Evolutionary conservation across 2,113 vertebrate species (phyloP).

Genomic region (Hepsetus odoe): DNA sequence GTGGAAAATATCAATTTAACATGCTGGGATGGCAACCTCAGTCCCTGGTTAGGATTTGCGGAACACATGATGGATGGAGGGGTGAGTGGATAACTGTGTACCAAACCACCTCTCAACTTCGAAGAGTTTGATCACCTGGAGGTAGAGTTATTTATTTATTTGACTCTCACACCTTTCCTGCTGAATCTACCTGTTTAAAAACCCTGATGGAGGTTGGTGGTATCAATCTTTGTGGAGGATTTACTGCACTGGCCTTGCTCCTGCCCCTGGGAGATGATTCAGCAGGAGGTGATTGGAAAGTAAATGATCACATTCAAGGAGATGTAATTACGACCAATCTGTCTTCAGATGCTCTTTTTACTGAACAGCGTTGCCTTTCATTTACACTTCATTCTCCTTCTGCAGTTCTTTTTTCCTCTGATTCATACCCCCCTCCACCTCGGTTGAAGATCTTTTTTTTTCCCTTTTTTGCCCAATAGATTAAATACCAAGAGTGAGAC

Average conservation of each 20-base stretch:
- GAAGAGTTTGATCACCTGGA: too few species aligned
- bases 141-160: too few species aligned
- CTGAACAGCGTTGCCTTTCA: slow-evolving; percentile 57
- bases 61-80: too few species aligned
- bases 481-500: slow-evolving; percentile 69
- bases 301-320: slow-evolving; percentile 58
- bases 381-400: slow-evolving; percentile 58
- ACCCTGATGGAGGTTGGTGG: background rate
- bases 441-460: slow-evolving; percentile 54
- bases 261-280: slow-evolving; percentile 54
- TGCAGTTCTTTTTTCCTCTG: slow-evolving; percentile 42
- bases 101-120: too few species aligned
- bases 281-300: slow-evolving; percentile 47
- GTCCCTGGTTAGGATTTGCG: too few species aligned
- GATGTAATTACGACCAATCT: slow-evolving; percentile 58
- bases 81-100: too few species aligned
- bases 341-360: slow-evolving; percentile 44
- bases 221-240: slow-evolving; percentile 18
- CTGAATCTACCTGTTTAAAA: slow-evolving; percentile 1
- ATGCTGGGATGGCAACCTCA: too few species aligned
- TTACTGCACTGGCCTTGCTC: slow-evolving; percentile 22
- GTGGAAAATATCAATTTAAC: too few species aligned
- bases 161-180: background rate
- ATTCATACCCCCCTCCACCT: slow-evolving; percentile 63
- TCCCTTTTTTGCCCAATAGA: slow-evolving; percentile 42